phyloP scores from a whole-genome alignment of 53 echinoderm and acorn worm genomes.

The Paracentrotus lividus region DNA sequence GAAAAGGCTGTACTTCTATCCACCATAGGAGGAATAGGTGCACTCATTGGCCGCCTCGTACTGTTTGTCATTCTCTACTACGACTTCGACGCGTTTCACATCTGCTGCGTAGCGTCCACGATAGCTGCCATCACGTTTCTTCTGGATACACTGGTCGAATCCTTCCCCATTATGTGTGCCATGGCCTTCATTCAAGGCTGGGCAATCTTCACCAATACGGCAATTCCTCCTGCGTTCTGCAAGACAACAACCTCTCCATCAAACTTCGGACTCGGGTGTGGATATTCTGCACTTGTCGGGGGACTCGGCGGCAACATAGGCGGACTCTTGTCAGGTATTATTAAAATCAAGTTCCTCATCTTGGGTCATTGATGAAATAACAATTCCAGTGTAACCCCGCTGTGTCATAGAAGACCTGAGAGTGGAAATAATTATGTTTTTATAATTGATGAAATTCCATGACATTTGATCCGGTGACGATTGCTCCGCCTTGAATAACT shows the following conservation, averaged over 20 bases:
- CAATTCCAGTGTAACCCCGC: too few relatives aligned
- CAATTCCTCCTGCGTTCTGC: neutral
- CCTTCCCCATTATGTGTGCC: neutral
- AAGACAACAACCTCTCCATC: neutral
- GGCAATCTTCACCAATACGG: neutral
- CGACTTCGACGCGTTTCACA: neutral
- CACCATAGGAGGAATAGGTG: neutral
- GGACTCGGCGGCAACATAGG: conserved; percentile 19
- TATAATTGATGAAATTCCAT: too few relatives aligned
- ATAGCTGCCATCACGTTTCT: neutral
- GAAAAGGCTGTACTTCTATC: neutral
- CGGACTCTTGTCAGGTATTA: neutral
- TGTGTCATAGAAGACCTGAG: too few relatives aligned
- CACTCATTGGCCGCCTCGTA: neutral
- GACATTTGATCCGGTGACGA: too few relatives aligned
- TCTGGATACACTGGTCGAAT: neutral
- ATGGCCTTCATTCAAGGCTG: neutral
- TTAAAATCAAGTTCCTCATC: too few relatives aligned
- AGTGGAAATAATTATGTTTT: too few relatives aligned
- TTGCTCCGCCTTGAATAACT: too few relatives aligned
- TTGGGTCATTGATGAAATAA: too few relatives aligned
- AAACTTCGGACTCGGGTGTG: neutral
- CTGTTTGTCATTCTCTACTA: neutral
- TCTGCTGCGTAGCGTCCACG: neutral
- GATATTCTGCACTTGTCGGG: conserved; percentile 52